These are phyloP conservation scores for Monomorium pharaonis DNA, from an alignment of 1,140 invertebrate genomes.

Conservation along the genomic window DNA sequence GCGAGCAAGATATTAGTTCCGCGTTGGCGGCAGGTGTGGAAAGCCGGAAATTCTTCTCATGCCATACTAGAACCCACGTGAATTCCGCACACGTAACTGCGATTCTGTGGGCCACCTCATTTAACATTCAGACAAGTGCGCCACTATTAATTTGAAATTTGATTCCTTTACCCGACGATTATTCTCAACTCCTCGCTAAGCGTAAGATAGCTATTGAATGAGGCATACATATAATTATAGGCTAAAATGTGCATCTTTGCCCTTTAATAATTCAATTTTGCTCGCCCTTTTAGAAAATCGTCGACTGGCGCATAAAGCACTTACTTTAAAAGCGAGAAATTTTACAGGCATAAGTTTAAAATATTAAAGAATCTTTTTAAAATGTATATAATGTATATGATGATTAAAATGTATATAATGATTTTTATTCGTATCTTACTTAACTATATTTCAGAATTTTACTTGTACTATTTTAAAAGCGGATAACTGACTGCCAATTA, in stretches of 20 bases:
- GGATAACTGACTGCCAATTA: background rate
- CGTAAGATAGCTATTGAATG: conserved; percentile 29
- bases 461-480: background rate
- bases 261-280: conserved; percentile 19
- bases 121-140: conserved; percentile 65
- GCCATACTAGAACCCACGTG: conserved; percentile 26
- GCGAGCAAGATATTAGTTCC: conserved; percentile 63
- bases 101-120: conserved; percentile 64
- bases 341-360: background rate
- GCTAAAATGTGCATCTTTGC: background rate
- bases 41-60: conserved; percentile 60
- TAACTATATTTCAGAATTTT: background rate
- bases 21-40: conserved; percentile 48
- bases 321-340: conserved; percentile 19
- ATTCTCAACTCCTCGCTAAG: conserved; percentile 32
- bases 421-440: background rate
- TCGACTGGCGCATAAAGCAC: background rate
- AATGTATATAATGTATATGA: background rate
- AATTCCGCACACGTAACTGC: conserved; percentile 63
- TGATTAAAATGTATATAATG: background rate
- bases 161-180: conserved; percentile 69
- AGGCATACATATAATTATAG: conserved; percentile 14
- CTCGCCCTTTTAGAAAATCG: background rate
- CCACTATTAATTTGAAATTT: conserved; percentile 72
- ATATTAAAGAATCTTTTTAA: background rate